Conservation (phyloP, 1,140 invertebrate species). For the Colletes gigas region DNA sequence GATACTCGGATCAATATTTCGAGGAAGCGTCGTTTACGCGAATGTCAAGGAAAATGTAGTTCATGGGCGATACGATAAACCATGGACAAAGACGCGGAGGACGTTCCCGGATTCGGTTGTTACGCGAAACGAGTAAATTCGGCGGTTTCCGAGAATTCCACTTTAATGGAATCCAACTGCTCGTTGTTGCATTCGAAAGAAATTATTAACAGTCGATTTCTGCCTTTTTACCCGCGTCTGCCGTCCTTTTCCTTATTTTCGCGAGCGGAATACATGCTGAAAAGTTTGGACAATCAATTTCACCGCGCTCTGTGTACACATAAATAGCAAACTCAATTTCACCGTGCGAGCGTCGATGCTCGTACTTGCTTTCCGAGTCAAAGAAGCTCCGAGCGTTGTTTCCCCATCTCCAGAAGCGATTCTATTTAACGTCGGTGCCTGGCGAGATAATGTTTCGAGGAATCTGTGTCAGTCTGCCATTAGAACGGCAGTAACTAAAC, state of each 20-base stretch:
- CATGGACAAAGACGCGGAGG: background rate
- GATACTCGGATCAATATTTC: background rate
- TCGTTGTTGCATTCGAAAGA: too few species aligned
- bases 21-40: slow-evolving; percentile 15
- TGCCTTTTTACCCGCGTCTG: too few species aligned
- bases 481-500: background rate
- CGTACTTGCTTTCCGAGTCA: background rate
- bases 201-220: too few species aligned
- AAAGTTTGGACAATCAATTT: too few species aligned
- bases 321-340: slow-evolving; percentile 3
- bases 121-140: background rate
- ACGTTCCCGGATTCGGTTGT: background rate
- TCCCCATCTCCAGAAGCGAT: background rate
- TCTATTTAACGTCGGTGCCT: background rate
- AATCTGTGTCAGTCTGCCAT: slow-evolving; percentile 9
- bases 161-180: background rate
- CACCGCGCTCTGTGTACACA: too few species aligned
- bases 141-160: background rate
- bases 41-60: slow-evolving; percentile 42
- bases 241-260: too few species aligned
- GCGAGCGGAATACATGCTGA: too few species aligned
- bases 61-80: slow-evolving; percentile 44
- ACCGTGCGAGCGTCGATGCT: background rate
- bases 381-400: background rate
- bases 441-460: background rate